A percentile compares a stretch with the other conserved stretches of the same genome.
phyloP scores from a whole-genome alignment of 2,888 invertebrate species.

The Troides oblongomaculatus region DNA sequence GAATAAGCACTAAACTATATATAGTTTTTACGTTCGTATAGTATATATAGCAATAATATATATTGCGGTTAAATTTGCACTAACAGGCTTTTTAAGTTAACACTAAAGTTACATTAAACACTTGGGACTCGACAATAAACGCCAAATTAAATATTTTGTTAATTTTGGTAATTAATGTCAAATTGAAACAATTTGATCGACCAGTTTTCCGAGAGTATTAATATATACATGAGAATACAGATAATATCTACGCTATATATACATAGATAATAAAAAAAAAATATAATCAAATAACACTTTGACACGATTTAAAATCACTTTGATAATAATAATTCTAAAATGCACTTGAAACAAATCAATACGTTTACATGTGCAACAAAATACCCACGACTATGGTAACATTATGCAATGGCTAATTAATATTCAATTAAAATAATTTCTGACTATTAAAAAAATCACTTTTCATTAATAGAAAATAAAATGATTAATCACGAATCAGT shows the following conservation, averaged over 20 bases:
- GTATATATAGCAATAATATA: neutral
- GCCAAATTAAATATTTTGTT: too few species aligned
- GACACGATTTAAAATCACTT: neutral
- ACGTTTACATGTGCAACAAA: slow-evolving; percentile 2
- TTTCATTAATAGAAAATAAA: slow-evolving; percentile 1
- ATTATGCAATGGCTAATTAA: neutral
- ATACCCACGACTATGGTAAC: slow-evolving; percentile 8
- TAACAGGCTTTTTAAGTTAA: neutral
- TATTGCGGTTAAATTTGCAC: slow-evolving; percentile 5
- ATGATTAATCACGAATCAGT: neutral
- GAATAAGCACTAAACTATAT: too few species aligned
- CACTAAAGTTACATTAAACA: too few species aligned
- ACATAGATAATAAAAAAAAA: neutral
- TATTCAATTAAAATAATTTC: neutral
- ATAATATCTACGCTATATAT: neutral
- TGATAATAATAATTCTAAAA: neutral
- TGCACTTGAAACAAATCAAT: neutral
- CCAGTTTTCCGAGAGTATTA: too few species aligned
- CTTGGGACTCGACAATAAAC: too few species aligned
- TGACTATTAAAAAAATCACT: slow-evolving; percentile 11
- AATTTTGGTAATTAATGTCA: too few species aligned
- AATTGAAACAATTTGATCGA: too few species aligned
- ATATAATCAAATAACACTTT: slow-evolving; percentile 7
- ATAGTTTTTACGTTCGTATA: too few species aligned
- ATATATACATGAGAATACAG: too few species aligned